Base-by-base conservation (phyloP, 1,140 invertebrate genomes). In the Tyrophagus putrescentiae region DNA sequence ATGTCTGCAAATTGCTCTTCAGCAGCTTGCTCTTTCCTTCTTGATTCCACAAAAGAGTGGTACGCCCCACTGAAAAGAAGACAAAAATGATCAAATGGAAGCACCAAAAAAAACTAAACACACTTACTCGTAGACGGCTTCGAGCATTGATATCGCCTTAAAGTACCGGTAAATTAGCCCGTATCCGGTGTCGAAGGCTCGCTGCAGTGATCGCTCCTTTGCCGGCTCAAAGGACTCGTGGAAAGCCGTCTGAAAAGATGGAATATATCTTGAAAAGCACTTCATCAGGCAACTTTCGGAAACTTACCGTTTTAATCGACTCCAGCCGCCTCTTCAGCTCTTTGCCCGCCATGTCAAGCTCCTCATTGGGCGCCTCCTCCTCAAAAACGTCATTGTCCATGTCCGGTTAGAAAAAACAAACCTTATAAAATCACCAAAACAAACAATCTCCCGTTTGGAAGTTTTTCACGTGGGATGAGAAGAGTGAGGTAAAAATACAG, bases 121-220 rank as follows among this genome's bases (percentile, higher is more conserved):
- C n/a, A n/a, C n/a, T n/a, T n/a, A n/a, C n/a, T 54, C 52, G 39
- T 54, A 27, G 25, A 54, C n/a, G 16, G 31, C 52, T 54, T 54
- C 27, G 21, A 54, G 31, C 1, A 11, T 13, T 13, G 13, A 13
- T 3, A 54, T 54, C 11, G 13, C 27, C 18, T 54, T 13, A 25
- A 54, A 54, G 39, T 54, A 33, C 39, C 1, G 1, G 39, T 9
- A 31, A 54, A 27, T 2, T 11, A 54, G n/a, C 13, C 3, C 4
- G 13, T 31, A 54, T 54, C 56, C 56, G 31, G 4, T 25, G n/a
- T 58, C 56, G n/a, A 58, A 58, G 1, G 33, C 13, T 44, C 45
- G 13, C 21, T 58, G 56, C 32, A 44, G n/a, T 9, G 9, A 50
- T 16, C 28, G 39, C 11, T 50, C 56, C 16, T 31, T 9, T 56